Conservation (phyloP, 2,113 vertebrate genomes). For the Progne subis region DNA sequence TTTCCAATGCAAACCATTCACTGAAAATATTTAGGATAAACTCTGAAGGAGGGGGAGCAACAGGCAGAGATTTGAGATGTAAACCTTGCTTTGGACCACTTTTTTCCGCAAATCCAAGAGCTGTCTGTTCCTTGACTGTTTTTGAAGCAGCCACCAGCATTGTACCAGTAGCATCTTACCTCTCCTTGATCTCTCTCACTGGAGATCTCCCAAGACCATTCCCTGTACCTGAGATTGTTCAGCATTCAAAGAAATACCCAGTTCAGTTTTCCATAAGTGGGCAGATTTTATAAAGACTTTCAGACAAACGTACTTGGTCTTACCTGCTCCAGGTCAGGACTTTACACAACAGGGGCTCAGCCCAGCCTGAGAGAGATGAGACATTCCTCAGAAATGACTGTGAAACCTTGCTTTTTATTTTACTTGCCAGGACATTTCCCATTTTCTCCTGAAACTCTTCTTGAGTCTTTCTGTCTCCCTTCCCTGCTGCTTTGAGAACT, state of each 20-base stretch:
- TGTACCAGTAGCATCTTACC: not conserved
- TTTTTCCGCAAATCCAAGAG: not conserved
- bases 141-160: not conserved
- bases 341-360: not conserved
- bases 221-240: not conserved
- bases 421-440: not conserved
- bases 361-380: not conserved
- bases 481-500: not conserved
- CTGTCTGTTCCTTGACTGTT: not conserved
- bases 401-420: not conserved
- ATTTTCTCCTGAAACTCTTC: not conserved
- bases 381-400: not conserved
- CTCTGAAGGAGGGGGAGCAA: not conserved
- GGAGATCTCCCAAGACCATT: accelerated
- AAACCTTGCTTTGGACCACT: not conserved
- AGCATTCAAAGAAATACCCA: not conserved
- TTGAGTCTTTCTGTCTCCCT: not conserved
- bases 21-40: not conserved
- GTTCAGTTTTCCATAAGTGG: not conserved
- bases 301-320: not conserved
- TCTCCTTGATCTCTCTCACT: not conserved
- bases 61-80: not conserved
- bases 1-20: not conserved
- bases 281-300: not conserved
- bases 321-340: not conserved